Evolutionary conservation across 2,888 invertebrate genomes (phyloP), one percentile per base, ranked within the genome.

Genomic region (Cremastobaeus sp.): DNA sequence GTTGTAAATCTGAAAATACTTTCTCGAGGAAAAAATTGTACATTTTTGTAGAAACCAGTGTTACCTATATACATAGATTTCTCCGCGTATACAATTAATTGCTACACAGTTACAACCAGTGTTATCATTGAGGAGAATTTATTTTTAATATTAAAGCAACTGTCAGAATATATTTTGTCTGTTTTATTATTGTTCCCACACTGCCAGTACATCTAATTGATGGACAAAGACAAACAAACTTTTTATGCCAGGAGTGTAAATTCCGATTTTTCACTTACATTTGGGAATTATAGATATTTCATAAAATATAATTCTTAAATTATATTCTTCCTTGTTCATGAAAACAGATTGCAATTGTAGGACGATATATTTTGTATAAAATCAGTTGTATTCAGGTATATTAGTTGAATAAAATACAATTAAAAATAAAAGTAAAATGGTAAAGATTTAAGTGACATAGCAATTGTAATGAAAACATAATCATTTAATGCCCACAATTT

Each of bases 321-420:
- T 75, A 66, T 75, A 75, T 71, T 71, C 68, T 71, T 75, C 71
- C 75, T 75, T 39, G 52, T 75, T 75, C 64, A 70, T 54, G 8
- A 14, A 34, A 32, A 34, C 20, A 50, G 21, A 48, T 48, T 70
- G 18, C 50, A 37, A 47, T 12, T 21, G 25, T 52, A 18, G 18
- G 20, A 52, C 15, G 12, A 25, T 48, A 12, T 12, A 9, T 35
- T 50, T n/a, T n/a, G n/a, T n/a, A n/a, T n/a, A n/a, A n/a, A n/a
- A n/a, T n/a, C n/a, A n/a, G n/a, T n/a, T n/a, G n/a, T n/a, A n/a
- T n/a, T n/a, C n/a, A n/a, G n/a, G 34, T 9, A 4, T 20, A 28
- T 34, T 8, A 9, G n/a, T 5, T 52, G 25, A 25, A 9, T 47
- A 47, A 47, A 28, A 52, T n/a, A n/a, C n/a, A n/a, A n/a, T n/a